Evolutionary conservation across 2,113 vertebrate genomes (phyloP).

Genomic region (Anarrhichthys ocellatus): DNA sequence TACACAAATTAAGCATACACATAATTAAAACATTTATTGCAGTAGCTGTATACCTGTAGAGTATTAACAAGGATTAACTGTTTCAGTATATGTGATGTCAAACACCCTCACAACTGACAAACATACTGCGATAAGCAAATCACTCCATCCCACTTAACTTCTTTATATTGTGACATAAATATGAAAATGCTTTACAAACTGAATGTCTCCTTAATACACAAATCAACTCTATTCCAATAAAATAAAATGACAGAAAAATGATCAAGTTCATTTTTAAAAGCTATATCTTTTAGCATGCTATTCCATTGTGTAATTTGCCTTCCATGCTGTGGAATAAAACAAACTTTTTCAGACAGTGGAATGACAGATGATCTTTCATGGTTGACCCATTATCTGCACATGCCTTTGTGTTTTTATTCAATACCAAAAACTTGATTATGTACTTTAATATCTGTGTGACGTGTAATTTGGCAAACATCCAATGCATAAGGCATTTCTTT

Average conservation of each 20-base stretch:
- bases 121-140: constrained; percentile 97
- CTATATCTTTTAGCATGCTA: constrained; percentile 91
- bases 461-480: constrained; percentile 90
- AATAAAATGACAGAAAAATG: constrained; percentile 88
- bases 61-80: constrained; percentile 98
- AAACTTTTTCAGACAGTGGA: constrained; percentile 67
- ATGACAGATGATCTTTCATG: constrained; percentile 67
- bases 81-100: constrained; percentile 98
- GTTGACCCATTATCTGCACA: constrained; percentile 81
- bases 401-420: constrained; percentile 82
- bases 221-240: constrained; percentile 84
- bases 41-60: constrained; percentile 98
- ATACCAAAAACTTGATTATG: constrained; percentile 46
- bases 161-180: constrained; percentile 90
- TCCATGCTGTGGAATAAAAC: constrained; percentile 91
- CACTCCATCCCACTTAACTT: constrained; percentile 88
- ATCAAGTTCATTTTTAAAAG: constrained; percentile 87
- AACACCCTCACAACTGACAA: constrained; percentile 97
- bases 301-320: constrained; percentile 92
- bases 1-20: constrained; percentile 78
- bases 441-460: constrained; percentile 65
- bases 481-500: constrained; percentile 90
- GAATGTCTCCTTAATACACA: constrained; percentile 87
- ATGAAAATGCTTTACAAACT: constrained; percentile 93
- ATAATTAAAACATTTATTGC: constrained; percentile 99